A percentile compares a stretch with the other conserved stretches of the same genome.
These are phyloP conservation scores for Epinotia nisella DNA, from an alignment of 2,888 invertebrate genomes.

Conservation along the genomic window DNA sequence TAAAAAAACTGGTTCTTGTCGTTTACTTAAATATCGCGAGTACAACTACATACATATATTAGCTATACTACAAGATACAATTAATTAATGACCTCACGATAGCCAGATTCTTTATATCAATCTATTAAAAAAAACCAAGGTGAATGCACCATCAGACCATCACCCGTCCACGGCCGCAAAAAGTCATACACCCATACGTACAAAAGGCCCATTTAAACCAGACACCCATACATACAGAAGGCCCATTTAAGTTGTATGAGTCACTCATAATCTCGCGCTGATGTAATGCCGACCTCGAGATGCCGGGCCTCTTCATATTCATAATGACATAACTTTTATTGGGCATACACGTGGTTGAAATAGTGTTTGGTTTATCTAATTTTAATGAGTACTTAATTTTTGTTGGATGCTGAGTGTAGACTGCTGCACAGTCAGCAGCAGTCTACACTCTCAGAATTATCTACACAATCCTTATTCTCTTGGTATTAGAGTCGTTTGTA, in stretches of 20 bases:
- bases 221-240: conserved; percentile 13
- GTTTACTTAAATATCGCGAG: background rate
- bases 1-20: background rate
- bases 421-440: too few species aligned
- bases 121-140: conserved; percentile 12
- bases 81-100: too few species aligned
- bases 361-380: conserved; percentile 10
- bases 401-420: too few species aligned
- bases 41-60: too few species aligned
- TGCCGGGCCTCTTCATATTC: conserved; percentile 28
- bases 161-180: conserved; percentile 9
- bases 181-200: conserved; percentile 10
- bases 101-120: background rate
- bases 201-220: conserved; percentile 20
- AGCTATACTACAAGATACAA: too few species aligned
- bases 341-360: conserved; percentile 2
- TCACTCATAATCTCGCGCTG: conserved; percentile 17
- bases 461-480: too few species aligned
- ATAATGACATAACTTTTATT: conserved; percentile 27
- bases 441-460: too few species aligned
- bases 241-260: conserved; percentile 30
- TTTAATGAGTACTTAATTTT: background rate
- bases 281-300: conserved; percentile 30
- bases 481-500: too few species aligned
- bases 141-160: background rate